Conservation (phyloP, 2,113 vertebrate species). For the Azemiops feae region DNA sequence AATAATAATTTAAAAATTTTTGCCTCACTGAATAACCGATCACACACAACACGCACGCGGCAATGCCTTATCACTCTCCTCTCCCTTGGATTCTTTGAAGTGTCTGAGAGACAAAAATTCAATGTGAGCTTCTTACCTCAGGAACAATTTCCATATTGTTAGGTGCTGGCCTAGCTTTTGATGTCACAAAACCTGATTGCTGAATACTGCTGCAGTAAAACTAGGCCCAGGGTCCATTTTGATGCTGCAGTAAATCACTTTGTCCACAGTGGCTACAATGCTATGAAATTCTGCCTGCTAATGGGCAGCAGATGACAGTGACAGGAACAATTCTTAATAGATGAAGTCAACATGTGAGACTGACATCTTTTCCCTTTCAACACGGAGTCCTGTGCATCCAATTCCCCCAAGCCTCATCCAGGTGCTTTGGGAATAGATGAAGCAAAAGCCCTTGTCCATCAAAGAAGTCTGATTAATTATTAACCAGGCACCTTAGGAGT, state of each 20-base stretch:
- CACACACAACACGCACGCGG: not conserved
- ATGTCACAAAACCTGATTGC: conserved; percentile 55
- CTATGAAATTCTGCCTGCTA: conserved; percentile 21
- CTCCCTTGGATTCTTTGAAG: conserved; percentile 39
- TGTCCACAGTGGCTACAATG: not conserved
- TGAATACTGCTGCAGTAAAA: conserved; percentile 33
- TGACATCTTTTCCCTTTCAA: conserved; percentile 25
- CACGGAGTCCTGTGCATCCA: not conserved
- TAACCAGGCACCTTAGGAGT: conserved; percentile 1
- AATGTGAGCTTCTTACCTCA: conserved; percentile 42
- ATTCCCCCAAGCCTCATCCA: not conserved
- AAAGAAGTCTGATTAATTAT: conserved; percentile 43
- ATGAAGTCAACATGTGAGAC: not conserved
- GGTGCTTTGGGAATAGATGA: conserved; percentile 1
- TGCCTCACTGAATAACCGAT: conserved; percentile 31
- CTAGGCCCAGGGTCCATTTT: conserved; percentile 7
- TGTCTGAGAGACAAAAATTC: conserved; percentile 26
- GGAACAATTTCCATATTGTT: conserved; percentile 47
- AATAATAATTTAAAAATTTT: conserved; percentile 27
- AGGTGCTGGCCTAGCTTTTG: conserved; percentile 45
- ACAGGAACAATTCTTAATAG: conserved; percentile 28
- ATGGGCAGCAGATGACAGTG: conserved; percentile 24
- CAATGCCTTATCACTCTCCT: conserved; percentile 44
- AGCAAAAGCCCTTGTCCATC: conserved; percentile 22
- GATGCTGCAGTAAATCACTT: conserved; percentile 41